Conservation (phyloP, 53 echinoderm and acorn worm genomes). For the Apostichopus leukothele region DNA sequence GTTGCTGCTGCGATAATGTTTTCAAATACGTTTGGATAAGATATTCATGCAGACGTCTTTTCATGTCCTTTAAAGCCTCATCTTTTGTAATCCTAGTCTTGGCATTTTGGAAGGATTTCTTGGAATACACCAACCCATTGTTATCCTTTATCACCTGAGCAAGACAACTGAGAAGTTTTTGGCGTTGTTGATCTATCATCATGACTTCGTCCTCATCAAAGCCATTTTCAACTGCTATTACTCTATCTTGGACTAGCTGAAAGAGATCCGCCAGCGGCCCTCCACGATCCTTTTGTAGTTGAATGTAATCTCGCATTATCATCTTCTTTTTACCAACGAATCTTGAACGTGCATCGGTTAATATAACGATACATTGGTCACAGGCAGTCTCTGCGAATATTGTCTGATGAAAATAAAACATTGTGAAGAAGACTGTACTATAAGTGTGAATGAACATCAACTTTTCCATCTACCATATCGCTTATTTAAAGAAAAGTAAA, state of each 20-base stretch:
- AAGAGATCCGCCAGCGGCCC: neutral
- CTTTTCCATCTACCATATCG: too few relatives aligned
- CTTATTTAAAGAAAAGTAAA: too few relatives aligned
- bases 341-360: neutral
- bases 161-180: neutral
- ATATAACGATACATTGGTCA: neutral
- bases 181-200: neutral
- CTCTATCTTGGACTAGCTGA: neutral
- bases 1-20: too few relatives aligned
- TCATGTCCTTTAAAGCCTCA: neutral
- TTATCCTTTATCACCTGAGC: neutral
- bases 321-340: neutral
- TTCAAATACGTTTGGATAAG: too few relatives aligned
- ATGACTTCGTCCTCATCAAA: neutral
- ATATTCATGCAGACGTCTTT: neutral
- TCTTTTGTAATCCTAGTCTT: neutral
- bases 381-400: neutral
- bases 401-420: neutral
- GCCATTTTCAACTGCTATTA: conserved; percentile 8
- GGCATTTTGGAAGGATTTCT: neutral
- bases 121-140: neutral
- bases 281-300: neutral
- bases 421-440: too few relatives aligned
- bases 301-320: neutral
- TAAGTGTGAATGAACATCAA: too few relatives aligned